Evolutionary conservation across 2,797 vertebrate species (phyloP), one percentile per base, ranked within the genome.

Genomic region (Lacerta bilineata): DNA sequence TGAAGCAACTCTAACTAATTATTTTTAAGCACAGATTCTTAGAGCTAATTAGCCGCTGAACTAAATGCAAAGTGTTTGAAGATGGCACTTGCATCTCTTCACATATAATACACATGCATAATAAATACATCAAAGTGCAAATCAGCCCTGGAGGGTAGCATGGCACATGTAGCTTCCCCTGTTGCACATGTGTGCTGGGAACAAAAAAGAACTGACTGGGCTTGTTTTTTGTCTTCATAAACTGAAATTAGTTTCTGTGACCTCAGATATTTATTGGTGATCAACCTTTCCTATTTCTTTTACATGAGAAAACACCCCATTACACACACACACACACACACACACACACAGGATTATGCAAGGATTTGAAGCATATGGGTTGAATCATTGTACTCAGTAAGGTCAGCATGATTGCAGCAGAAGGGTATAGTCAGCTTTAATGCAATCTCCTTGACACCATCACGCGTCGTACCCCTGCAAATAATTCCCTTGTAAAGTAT

Each of bases 401-500:
- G 71, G 43, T 66, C 61, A 41, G 25, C 71, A 7, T 8, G 41
- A 39, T 18, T 80, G 78, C 17, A n/a, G n/a, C 8, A 36, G n/a
- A 59, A 72, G 33, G 33, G 29, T 72, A 59, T 87, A 71, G 81
- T 41, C 13, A 20, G 69, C 66, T 80, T 8, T 55, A 43, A 23
- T 74, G 33, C 61, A 41, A 41, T 85, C 78, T 89, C 83, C 88
- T 76, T 89, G 88, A 76, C 78, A 81, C 84, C 66, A 76, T 89
- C 88, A 69, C 20, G 33, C 1, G 9, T 81, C n/a, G 59, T 11
- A 25, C 78, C 83, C 55, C 59, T 76, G 83, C 83, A 86, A 81
- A 89, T 89, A 85, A 89, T 89, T 89, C 59, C 83, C 33, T 85
- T 69, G 88, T 55, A 76, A 89, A 68, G 59, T 66, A 76, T 89